phyloP scores from a whole-genome alignment of 2,888 invertebrate species.

The Molanna angustata region DNA sequence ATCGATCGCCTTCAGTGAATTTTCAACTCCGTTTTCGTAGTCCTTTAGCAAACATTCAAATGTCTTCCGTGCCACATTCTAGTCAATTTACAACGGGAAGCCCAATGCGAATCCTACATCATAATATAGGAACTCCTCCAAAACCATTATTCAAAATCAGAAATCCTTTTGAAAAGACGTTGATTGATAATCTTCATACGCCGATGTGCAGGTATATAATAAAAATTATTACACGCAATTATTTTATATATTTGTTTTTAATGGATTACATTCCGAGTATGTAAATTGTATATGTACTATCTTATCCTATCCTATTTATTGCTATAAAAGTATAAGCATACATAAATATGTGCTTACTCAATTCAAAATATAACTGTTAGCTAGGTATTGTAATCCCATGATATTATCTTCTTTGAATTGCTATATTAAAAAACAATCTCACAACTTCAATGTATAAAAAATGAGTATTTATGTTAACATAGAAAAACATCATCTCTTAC shows the following conservation, averaged over 20 bases:
- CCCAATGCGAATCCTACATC: slow-evolving; percentile 13
- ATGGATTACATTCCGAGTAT: too few relatives aligned
- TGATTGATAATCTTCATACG: slow-evolving; percentile 63
- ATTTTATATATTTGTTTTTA: background rate
- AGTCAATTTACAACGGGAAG: slow-evolving; percentile 20
- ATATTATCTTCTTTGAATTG: too few relatives aligned
- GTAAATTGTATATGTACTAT: too few relatives aligned
- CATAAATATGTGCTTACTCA: too few relatives aligned
- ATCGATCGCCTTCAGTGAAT: slow-evolving; percentile 11
- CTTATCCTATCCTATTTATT: too few relatives aligned
- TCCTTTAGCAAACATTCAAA: slow-evolving; percentile 24
- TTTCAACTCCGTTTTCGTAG: slow-evolving; percentile 14
- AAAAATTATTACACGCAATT: background rate
- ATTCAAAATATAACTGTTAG: too few relatives aligned
- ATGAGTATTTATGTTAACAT: too few relatives aligned
- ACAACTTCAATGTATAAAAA: too few relatives aligned
- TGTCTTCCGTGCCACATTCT: slow-evolving; percentile 17
- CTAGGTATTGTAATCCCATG: too few relatives aligned
- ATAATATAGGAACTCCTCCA: slow-evolving; percentile 21
- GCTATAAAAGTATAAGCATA: too few relatives aligned
- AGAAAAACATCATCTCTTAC: too few relatives aligned
- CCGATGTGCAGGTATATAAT: slow-evolving; percentile 63
- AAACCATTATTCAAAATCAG: slow-evolving; percentile 40
- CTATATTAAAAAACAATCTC: too few relatives aligned
- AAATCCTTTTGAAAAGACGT: slow-evolving; percentile 67